phyloP scores from a whole-genome alignment of 2,797 vertebrate genomes.

The Synanceia verrucosa region DNA sequence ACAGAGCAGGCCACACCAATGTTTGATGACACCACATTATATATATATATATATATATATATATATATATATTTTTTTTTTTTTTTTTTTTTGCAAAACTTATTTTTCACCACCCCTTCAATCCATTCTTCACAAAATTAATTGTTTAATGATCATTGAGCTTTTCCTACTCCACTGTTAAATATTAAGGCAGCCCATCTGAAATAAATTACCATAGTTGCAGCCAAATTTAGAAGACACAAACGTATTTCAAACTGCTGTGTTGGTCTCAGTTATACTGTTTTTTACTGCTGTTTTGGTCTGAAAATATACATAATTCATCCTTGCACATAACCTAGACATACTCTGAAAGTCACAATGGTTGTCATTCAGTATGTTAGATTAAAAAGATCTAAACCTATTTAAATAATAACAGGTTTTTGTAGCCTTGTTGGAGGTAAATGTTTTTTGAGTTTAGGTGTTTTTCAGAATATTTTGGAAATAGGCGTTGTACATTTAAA shows the following conservation, averaged over 20 bases:
- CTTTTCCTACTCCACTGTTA: not conserved
- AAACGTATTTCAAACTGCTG: not conserved
- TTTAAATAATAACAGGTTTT: not conserved
- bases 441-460: not conserved
- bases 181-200: not conserved
- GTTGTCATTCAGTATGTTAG: not conserved
- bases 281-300: too few species aligned
- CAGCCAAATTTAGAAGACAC: not conserved
- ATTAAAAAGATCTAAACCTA: not conserved
- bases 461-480: slow-evolving; percentile 35
- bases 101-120: not conserved
- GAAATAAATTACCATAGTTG: not conserved
- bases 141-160: not conserved
- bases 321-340: not conserved
- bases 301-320: not conserved
- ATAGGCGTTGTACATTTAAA: slow-evolving; percentile 22
- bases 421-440: not conserved
- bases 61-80: too few species aligned
- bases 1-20: not conserved
- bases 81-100: not conserved
- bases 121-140: not conserved
- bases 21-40: not conserved
- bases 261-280: too few species aligned
- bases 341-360: not conserved
- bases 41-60: too few species aligned